Evolutionary conservation across 2,888 invertebrate genomes (phyloP).

Genomic region (Ectropis crepuscularia): DNA sequence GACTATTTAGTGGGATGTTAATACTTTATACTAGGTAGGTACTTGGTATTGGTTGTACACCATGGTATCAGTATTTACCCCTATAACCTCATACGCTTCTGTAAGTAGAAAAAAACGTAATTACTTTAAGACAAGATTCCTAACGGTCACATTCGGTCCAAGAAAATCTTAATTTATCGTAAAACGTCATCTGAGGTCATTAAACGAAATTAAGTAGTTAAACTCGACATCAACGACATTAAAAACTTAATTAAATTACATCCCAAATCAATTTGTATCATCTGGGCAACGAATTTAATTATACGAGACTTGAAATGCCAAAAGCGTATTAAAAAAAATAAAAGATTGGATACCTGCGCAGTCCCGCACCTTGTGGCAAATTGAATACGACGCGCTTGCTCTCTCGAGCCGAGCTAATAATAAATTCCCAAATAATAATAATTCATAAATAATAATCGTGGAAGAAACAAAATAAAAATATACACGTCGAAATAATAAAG

Average conservation of each 20-base stretch:
- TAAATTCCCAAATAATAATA: constrained; percentile 84
- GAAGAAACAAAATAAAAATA: constrained; percentile 81
- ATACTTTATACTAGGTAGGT: too few relatives aligned
- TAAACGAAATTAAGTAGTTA: constrained; percentile 48
- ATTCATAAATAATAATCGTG: constrained; percentile 85
- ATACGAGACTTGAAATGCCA: constrained; percentile 67
- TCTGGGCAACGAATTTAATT: constrained; percentile 74
- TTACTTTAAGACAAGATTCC: neutral
- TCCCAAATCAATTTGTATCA: constrained; percentile 73
- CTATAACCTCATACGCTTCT: too few relatives aligned
- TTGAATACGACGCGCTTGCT: constrained; percentile 81
- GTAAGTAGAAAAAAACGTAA: too few relatives aligned
- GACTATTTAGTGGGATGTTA: too few relatives aligned
- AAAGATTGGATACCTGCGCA: constrained; percentile 63
- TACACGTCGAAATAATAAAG: constrained; percentile 84
- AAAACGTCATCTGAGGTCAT: constrained; percentile 37
- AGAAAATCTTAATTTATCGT: constrained; percentile 21
- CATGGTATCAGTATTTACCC: too few relatives aligned
- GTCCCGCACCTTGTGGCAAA: constrained; percentile 80
- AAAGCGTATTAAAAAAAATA: constrained; percentile 67
- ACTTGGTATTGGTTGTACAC: too few relatives aligned
- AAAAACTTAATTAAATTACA: constrained; percentile 69
- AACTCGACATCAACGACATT: constrained; percentile 54
- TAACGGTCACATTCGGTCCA: constrained; percentile 3
- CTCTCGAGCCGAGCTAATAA: constrained; percentile 74